Conservation (phyloP, 2,113 vertebrate species). For the Hepsetus odoe region DNA sequence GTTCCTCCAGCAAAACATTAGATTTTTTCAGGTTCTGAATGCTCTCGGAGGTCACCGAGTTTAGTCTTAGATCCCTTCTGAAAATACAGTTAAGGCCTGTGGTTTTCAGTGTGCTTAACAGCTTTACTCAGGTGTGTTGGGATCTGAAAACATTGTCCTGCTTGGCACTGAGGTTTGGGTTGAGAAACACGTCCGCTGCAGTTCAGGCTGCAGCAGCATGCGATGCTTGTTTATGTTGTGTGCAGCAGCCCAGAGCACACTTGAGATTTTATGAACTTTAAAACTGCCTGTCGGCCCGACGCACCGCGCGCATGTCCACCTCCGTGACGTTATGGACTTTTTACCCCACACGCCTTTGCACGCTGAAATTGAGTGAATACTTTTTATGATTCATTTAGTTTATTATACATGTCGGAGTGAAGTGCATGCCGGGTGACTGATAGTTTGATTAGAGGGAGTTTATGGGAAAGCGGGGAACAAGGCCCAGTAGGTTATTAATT, state of each 20-base stretch:
- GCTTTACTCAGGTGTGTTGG: too few species aligned
- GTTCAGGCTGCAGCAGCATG: background rate
- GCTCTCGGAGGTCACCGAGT: too few species aligned
- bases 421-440: constrained; percentile 29
- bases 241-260: constrained; percentile 1
- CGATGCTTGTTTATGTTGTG: constrained; percentile 5
- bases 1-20: too few species aligned
- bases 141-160: too few species aligned
- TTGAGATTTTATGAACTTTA: constrained; percentile 32
- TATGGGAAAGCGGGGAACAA: background rate
- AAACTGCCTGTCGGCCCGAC: constrained; percentile 20
- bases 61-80: too few species aligned
- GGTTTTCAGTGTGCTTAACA: too few species aligned
- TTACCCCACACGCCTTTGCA: background rate
- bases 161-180: background rate
- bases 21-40: too few species aligned
- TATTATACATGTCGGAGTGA: background rate
- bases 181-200: constrained; percentile 9
- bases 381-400: background rate
- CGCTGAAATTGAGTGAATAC: background rate
- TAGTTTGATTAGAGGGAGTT: constrained; percentile 22
- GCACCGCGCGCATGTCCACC: background rate
- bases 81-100: too few species aligned
- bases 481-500: constrained; percentile 39
- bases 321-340: background rate